A percentile compares a stretch with the other conserved stretches of the same genome.
Conservation (phyloP, 2,797 vertebrate genomes). For the Rallus crepitans region DNA sequence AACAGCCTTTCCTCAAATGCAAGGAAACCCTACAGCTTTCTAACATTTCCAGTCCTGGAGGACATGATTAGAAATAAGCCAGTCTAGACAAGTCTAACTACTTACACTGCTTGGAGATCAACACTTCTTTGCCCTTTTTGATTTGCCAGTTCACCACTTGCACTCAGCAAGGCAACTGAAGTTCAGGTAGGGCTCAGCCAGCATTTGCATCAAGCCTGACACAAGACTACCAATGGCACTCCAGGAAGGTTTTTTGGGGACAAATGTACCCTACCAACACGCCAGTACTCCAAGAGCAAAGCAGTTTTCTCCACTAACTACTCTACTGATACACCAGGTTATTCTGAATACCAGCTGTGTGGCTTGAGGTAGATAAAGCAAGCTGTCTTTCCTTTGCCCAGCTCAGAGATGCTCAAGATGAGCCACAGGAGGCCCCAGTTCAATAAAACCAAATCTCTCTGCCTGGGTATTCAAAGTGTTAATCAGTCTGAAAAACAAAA, state of each 20-base stretch:
- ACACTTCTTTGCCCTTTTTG: neutral
- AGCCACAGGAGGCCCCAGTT: neutral
- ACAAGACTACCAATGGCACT: neutral
- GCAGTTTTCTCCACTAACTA: neutral
- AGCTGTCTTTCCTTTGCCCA: neutral
- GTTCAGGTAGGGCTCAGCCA: neutral
- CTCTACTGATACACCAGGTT: neutral
- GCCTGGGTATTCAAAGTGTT: slow-evolving; percentile 12
- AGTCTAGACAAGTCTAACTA: neutral
- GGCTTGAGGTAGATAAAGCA: neutral
- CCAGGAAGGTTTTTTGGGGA: neutral
- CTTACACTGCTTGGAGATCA: neutral
- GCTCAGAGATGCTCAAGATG: neutral
- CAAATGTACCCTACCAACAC: neutral
- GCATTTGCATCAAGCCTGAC: neutral
- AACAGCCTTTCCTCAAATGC: neutral
- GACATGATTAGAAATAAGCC: neutral
- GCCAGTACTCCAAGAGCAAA: neutral
- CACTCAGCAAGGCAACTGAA: neutral
- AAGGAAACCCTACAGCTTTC: neutral
- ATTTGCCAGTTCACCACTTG: neutral
- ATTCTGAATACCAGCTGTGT: neutral
- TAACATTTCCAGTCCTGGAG: neutral
- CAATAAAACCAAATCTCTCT: neutral
- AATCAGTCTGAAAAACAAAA: slow-evolving; percentile 40